These are phyloP conservation scores for Arnoldichthys spilopterus DNA, from an alignment of 2,797 vertebrate genomes.

Conservation along the genomic window DNA sequence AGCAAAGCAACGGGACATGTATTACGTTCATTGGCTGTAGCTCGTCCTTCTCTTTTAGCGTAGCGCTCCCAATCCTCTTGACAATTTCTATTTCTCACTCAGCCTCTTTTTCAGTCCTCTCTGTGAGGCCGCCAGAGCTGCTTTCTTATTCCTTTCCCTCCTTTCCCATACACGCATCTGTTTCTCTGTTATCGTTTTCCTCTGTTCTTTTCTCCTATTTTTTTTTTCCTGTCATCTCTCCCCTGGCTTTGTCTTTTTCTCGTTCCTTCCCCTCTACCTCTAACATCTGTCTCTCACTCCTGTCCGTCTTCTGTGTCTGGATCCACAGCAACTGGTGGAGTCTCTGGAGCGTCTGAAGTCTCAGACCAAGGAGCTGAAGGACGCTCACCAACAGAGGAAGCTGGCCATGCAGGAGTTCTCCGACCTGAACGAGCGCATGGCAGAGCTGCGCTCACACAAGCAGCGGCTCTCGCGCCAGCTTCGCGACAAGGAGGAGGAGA, in stretches of 20 bases:
- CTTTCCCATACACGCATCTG: not conserved
- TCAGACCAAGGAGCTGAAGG: conserved; percentile 92
- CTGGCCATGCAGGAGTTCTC: conserved; percentile 92
- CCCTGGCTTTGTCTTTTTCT: not conserved
- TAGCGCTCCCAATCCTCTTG: conserved; percentile 49
- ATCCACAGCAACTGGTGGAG: conserved; percentile 88
- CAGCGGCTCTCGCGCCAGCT: conserved; percentile 91
- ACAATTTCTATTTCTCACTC: conserved; percentile 59
- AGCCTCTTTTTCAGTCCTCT: conserved; percentile 50
- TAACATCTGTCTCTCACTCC: not conserved
- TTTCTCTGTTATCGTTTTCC: not conserved
- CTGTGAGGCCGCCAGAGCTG: conserved; percentile 35
- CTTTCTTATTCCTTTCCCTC: conserved; percentile 33
- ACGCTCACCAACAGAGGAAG: conserved; percentile 92
- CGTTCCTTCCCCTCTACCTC: not conserved
- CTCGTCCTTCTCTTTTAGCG: conserved; percentile 35
- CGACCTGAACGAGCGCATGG: conserved; percentile 89
- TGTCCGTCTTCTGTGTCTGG: conserved; percentile 17
- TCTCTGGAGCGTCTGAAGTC: conserved; percentile 88
- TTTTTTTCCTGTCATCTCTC: not conserved
- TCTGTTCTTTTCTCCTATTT: conserved; percentile 12
- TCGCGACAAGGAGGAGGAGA: conserved; percentile 92
- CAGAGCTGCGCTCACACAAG: conserved; percentile 89
- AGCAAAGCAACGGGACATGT: conserved; percentile 1
- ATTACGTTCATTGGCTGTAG: conserved; percentile 19